These are phyloP conservation scores for Pterocles orientalis DNA, from an alignment of 2,113 vertebrate genomes.

Conservation along the genomic window DNA sequence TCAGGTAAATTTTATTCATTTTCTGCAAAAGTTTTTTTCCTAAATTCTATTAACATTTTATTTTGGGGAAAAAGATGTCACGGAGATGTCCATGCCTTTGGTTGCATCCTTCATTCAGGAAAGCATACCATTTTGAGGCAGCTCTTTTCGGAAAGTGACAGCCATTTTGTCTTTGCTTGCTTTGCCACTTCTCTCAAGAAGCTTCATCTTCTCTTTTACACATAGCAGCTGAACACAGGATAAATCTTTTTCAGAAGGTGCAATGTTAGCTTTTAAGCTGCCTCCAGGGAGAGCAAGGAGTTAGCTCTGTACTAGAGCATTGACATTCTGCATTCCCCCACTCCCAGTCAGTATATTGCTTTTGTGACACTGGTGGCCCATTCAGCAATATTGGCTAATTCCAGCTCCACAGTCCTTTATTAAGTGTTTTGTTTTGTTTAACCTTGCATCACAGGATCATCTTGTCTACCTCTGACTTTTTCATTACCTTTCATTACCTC, in stretches of 20 bases:
- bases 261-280: not conserved
- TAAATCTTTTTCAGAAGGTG: not conserved
- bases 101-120: not conserved
- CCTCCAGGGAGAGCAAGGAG: not conserved
- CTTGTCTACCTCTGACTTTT: slow-evolving; percentile 67
- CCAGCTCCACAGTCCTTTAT: slow-evolving; percentile 45
- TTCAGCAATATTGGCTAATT: slow-evolving; percentile 37
- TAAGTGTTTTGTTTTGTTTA: slow-evolving; percentile 68
- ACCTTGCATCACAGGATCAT: slow-evolving; percentile 53
- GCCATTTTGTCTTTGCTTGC: not conserved
- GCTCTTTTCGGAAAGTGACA: not conserved
- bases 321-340: not conserved
- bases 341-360: not conserved
- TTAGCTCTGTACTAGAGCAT: not conserved
- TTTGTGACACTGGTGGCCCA: not conserved
- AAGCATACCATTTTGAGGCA: not conserved
- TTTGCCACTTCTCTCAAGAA: not conserved
- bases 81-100: not conserved
- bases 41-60: not conserved
- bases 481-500: slow-evolving; percentile 72
- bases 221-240: not conserved
- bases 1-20: not conserved
- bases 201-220: not conserved
- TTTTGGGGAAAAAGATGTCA: not conserved
- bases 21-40: not conserved